Percentiles rank a stretch among this genome's conserved stretches.
phyloP scores from a whole-genome alignment of 1,140 invertebrate species.

The Trichogramma pretiosum region DNA sequence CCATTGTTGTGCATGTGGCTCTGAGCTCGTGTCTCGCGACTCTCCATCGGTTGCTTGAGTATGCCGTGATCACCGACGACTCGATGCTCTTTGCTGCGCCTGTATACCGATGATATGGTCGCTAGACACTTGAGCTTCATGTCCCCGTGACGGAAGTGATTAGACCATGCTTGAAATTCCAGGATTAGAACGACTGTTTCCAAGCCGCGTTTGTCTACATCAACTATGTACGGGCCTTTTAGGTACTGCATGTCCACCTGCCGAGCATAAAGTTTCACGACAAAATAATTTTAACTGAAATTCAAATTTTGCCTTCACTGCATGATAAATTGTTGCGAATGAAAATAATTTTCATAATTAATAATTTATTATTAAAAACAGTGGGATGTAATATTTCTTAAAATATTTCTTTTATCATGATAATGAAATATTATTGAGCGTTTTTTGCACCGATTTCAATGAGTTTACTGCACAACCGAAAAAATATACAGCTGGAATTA shows the following conservation, averaged over 20 bases:
- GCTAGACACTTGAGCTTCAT: conserved; percentile 82
- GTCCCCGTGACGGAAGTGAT: conserved; percentile 72
- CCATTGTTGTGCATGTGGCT: conserved; percentile 31
- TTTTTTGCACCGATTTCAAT: too few relatives aligned
- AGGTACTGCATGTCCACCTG: not conserved
- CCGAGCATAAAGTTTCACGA: too few relatives aligned
- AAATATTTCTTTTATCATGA: too few relatives aligned
- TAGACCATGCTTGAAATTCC: conserved; percentile 63
- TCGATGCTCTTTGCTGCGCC: conserved; percentile 74
- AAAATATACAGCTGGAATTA: too few relatives aligned
- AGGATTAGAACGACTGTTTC: conserved; percentile 63
- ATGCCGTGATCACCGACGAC: conserved; percentile 61
- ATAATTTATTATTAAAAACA: too few relatives aligned
- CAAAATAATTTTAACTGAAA: too few relatives aligned
- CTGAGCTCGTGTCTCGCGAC: conserved; percentile 48
- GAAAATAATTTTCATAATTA: too few relatives aligned
- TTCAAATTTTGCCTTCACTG: too few relatives aligned
- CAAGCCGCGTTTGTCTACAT: conserved; percentile 45
- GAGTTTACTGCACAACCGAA: too few relatives aligned
- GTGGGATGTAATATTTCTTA: too few relatives aligned
- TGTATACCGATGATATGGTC: conserved; percentile 74
- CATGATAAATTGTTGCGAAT: too few relatives aligned
- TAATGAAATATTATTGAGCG: too few relatives aligned
- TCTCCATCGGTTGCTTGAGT: conserved; percentile 55
- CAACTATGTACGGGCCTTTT: conserved; percentile 34